Evolutionary conservation across 1,140 invertebrate species (phyloP).

Genomic region (Sipha flava): DNA sequence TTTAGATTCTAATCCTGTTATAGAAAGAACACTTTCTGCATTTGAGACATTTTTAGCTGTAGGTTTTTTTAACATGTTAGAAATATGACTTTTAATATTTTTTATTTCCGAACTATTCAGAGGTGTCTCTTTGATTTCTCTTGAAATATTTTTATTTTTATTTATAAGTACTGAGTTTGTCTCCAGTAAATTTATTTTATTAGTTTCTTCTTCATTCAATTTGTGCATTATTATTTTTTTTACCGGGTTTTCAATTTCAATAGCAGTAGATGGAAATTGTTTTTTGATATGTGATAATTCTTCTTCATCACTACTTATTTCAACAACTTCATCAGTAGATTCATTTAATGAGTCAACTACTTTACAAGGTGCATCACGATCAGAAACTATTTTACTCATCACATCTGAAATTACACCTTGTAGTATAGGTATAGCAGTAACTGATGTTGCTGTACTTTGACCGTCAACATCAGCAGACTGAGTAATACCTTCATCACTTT

Average conservation of each 20-base stretch:
- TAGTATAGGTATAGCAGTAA: background rate
- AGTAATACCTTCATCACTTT: background rate
- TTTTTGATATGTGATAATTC: background rate
- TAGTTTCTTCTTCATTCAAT: background rate
- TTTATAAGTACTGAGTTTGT: too few species aligned
- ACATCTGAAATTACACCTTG: conserved; percentile 4
- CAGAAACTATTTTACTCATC: conserved; percentile 12
- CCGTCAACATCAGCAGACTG: background rate
- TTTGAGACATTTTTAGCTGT: background rate
- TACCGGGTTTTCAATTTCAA: too few species aligned
- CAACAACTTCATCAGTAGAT: background rate
- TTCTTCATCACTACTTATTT: conserved; percentile 20
- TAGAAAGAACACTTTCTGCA: background rate
- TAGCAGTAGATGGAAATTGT: too few species aligned
- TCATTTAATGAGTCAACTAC: background rate
- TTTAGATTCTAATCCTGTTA: background rate
- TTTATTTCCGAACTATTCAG: background rate
- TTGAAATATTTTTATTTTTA: too few species aligned
- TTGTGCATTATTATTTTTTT: too few species aligned
- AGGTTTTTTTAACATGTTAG: background rate
- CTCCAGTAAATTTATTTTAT: too few species aligned
- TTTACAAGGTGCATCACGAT: background rate
- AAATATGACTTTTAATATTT: background rate
- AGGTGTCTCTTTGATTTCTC: too few species aligned
- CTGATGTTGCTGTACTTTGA: background rate